Evolutionary conservation across 1,140 invertebrate species (phyloP).

Genomic region (Caenorhabditis latens): DNA sequence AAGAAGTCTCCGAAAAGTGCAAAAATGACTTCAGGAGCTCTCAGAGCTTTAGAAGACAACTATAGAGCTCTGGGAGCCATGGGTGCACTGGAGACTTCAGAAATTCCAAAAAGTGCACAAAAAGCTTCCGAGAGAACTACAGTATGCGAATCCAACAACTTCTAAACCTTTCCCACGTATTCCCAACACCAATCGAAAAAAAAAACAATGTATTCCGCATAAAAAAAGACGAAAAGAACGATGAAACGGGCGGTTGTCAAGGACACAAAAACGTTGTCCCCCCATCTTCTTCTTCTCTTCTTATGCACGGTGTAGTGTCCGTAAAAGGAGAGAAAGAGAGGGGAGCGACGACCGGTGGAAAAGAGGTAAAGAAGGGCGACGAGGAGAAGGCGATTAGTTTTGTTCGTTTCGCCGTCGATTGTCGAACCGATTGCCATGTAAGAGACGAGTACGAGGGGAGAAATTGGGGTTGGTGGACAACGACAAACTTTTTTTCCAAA

Average conservation of each 20-base stretch:
- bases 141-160: too few species aligned
- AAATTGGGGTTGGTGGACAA: background rate
- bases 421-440: constrained; percentile 33
- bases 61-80: too few species aligned
- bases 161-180: too few species aligned
- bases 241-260: constrained; percentile 41
- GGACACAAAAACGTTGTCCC: constrained; percentile 29
- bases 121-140: too few species aligned
- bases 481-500: background rate
- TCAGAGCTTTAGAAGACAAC: too few species aligned
- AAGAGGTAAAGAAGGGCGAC: background rate
- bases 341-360: background rate
- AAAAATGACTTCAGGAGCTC: too few species aligned
- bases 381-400: constrained; percentile 49
- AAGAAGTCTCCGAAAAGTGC: too few species aligned
- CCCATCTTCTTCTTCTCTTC: background rate
- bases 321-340: background rate
- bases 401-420: constrained; percentile 38
- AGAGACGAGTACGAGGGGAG: background rate
- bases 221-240: background rate
- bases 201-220: background rate
- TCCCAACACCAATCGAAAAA: background rate
- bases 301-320: background rate
- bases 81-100: too few species aligned
- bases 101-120: too few species aligned